These are phyloP conservation scores for Philopedon plagiatum DNA, from an alignment of 2,888 invertebrate genomes.

Conservation along the genomic window DNA sequence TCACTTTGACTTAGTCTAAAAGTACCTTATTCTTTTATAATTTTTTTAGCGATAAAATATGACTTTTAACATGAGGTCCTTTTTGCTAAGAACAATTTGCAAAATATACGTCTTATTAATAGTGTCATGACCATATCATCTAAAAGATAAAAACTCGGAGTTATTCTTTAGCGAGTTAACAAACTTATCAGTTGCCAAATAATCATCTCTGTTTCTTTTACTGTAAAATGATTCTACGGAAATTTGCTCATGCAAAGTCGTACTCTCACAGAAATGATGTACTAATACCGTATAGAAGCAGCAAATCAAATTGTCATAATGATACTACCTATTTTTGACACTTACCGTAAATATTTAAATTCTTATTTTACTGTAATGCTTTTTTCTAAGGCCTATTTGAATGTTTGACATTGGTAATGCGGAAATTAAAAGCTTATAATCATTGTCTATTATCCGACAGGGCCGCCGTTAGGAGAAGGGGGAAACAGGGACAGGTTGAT, in stretches of 20 bases:
- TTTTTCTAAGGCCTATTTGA: neutral
- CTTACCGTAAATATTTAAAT: neutral
- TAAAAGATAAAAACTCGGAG: too few species aligned
- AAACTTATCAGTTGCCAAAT: too few species aligned
- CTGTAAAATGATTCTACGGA: too few species aligned
- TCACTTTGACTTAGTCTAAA: slow-evolving; percentile 1
- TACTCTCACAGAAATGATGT: neutral
- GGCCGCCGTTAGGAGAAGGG: too few species aligned
- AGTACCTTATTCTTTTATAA: neutral
- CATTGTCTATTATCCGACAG: too few species aligned
- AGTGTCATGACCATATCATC: neutral
- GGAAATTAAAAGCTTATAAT: too few species aligned
- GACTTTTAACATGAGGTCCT: too few species aligned
- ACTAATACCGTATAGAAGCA: neutral
- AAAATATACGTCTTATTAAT: neutral
- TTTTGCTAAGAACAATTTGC: neutral
- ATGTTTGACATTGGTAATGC: neutral
- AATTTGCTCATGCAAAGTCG: too few species aligned
- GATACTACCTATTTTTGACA: neutral
- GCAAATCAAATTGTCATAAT: neutral
- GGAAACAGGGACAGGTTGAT: too few species aligned
- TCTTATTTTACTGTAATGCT: neutral
- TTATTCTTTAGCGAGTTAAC: too few species aligned
- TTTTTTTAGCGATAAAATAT: too few species aligned
- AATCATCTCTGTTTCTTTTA: too few species aligned